phyloP scores from a whole-genome alignment of 2,888 invertebrate species.

The Cataglyphis albicans region DNA sequence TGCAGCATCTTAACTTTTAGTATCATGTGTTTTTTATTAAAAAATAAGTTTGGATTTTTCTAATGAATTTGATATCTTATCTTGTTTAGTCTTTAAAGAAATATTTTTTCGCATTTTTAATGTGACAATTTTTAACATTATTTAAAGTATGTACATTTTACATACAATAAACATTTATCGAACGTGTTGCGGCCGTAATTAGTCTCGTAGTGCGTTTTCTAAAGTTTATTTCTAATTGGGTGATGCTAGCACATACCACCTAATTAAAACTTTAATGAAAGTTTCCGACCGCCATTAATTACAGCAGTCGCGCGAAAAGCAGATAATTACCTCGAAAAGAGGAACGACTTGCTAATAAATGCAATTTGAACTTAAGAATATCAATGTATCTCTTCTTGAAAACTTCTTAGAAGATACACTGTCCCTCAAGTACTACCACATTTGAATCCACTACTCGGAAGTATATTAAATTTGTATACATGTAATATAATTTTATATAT shows the following conservation, averaged over 20 bases:
- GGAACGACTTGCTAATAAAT: constrained; percentile 79
- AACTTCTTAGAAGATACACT: constrained; percentile 56
- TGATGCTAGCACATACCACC: constrained; percentile 67
- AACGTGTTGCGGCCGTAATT: constrained; percentile 15
- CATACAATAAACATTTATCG: constrained; percentile 15
- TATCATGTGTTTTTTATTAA: not conserved
- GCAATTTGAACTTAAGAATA: constrained; percentile 75
- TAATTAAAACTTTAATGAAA: constrained; percentile 82
- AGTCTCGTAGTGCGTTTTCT: constrained; percentile 61
- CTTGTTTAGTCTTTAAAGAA: not conserved
- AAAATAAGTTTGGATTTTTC: not conserved
- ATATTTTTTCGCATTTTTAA: not conserved
- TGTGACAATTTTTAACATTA: not conserved
- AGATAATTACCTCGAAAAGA: constrained; percentile 78
- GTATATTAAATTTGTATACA: not conserved
- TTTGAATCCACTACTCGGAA: not conserved
- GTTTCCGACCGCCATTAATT: constrained; percentile 74
- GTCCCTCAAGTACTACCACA: constrained; percentile 18
- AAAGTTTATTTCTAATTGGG: constrained; percentile 73
- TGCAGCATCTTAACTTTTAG: not conserved
- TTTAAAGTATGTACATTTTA: constrained; percentile 6
- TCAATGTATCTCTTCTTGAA: constrained; percentile 52
- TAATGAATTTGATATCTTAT: not conserved
- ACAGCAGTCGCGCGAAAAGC: constrained; percentile 72
- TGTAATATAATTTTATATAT: not conserved